A percentile compares a stretch with the other conserved stretches of the same genome.
phyloP scores from a whole-genome alignment of 1,140 invertebrate genomes.

The Chelonus insularis region DNA sequence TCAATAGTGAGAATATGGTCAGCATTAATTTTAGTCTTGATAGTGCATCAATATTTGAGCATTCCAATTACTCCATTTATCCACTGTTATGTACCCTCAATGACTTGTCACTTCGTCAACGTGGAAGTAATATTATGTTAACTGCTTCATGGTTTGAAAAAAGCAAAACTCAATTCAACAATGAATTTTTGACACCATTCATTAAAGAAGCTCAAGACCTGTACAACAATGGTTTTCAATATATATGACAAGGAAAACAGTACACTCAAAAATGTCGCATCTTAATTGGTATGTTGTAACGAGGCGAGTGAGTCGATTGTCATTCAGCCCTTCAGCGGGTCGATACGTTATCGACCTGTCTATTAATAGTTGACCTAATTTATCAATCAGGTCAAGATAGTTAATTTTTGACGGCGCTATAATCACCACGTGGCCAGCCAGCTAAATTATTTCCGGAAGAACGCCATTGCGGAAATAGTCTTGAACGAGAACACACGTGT shows the following conservation, averaged over 20 bases:
- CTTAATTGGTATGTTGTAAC: slow-evolving; percentile 26
- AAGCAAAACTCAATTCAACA: slow-evolving; percentile 30
- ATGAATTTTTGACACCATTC: slow-evolving; percentile 34
- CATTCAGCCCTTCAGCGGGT: too few species aligned
- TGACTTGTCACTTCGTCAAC: slow-evolving; percentile 8
- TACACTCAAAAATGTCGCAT: slow-evolving; percentile 31
- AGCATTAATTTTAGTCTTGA: slow-evolving; percentile 30
- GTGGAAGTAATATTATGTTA: slow-evolving; percentile 23
- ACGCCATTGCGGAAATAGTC: too few species aligned
- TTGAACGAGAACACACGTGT: too few species aligned
- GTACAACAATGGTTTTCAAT: slow-evolving; percentile 24
- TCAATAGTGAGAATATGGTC: neutral
- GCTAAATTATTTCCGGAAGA: too few species aligned
- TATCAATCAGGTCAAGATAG: too few species aligned
- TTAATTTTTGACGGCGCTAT: too few species aligned
- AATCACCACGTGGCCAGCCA: too few species aligned
- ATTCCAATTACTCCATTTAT: slow-evolving; percentile 20
- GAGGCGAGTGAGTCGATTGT: too few species aligned
- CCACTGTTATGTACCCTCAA: slow-evolving; percentile 31
- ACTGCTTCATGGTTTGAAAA: slow-evolving; percentile 32
- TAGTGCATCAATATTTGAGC: slow-evolving; percentile 30
- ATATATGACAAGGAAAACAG: slow-evolving; percentile 16
- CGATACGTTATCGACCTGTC: too few species aligned
- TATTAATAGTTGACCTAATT: too few species aligned
- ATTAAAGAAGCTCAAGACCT: slow-evolving; percentile 25